Evolutionary conservation across 2,888 invertebrate genomes (phyloP).

Genomic region (Coelinius sp.): DNA sequence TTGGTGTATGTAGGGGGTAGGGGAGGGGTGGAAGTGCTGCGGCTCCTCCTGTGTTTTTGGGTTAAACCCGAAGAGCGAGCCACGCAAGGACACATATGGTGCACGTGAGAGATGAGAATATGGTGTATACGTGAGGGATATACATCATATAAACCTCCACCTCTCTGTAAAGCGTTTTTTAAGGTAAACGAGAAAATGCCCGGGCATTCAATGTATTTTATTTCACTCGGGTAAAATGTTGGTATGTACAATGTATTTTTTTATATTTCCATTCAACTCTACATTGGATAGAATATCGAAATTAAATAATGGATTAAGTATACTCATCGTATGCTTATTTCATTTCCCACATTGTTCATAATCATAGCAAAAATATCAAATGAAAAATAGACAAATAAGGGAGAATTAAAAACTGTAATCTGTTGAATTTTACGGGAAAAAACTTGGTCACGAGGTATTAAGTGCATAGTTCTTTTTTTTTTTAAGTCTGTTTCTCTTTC

Average conservation of each 20-base stretch:
- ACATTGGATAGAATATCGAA: too few relatives aligned
- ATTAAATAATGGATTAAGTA: too few relatives aligned
- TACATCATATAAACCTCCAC: conserved; percentile 21
- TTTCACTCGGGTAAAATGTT: neutral
- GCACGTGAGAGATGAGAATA: conserved; percentile 56
- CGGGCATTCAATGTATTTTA: conserved; percentile 2
- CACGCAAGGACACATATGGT: conserved; percentile 49
- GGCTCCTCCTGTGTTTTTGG: conserved; percentile 10
- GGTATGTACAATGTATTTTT: neutral
- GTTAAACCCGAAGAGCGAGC: conserved; percentile 11
- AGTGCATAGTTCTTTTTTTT: neutral
- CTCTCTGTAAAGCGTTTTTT: neutral
- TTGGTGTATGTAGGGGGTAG: too few relatives aligned
- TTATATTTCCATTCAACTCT: neutral
- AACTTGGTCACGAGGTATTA: neutral
- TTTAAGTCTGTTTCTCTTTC: neutral
- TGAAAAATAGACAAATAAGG: neutral
- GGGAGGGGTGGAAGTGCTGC: too few relatives aligned
- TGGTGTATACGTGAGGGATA: conserved; percentile 39
- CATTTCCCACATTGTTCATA: too few relatives aligned
- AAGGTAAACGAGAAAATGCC: conserved; percentile 12
- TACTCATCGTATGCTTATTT: too few relatives aligned
- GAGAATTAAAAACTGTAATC: conserved; percentile 6
- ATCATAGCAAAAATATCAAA: neutral
- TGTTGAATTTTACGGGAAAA: neutral